Evolutionary conservation across 2,113 vertebrate species (phyloP).

Genomic region (Pseudonaja textilis): DNA sequence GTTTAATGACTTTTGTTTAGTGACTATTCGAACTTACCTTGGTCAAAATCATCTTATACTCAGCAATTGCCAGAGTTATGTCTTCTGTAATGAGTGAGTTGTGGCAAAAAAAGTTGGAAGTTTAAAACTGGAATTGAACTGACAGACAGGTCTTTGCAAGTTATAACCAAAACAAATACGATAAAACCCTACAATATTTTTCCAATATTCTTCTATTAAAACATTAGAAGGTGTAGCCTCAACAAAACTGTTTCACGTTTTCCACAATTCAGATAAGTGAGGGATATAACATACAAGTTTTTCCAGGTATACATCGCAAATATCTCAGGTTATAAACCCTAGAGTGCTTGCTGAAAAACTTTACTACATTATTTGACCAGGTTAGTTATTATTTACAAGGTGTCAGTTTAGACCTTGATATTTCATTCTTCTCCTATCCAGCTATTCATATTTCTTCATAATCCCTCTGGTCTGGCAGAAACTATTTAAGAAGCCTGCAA

Average conservation of each 20-base stretch:
- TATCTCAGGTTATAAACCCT: background rate
- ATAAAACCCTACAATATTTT: background rate
- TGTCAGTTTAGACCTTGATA: conserved; percentile 18
- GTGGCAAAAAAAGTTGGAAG: too few species aligned
- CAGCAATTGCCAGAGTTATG: background rate
- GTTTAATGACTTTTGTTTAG: background rate
- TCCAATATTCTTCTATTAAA: background rate
- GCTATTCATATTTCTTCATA: background rate
- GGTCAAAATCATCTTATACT: background rate
- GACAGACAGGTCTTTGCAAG: background rate
- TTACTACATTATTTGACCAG: conserved; percentile 11
- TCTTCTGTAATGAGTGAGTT: background rate
- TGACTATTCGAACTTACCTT: background rate
- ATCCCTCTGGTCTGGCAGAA: conserved; percentile 21
- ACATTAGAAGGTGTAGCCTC: too few species aligned
- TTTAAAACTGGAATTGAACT: background rate
- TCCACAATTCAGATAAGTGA: background rate
- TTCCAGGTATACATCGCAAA: background rate
- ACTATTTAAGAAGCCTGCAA: conserved; percentile 15
- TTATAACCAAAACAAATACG: background rate
- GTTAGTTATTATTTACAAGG: conserved; percentile 39
- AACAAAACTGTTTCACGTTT: background rate
- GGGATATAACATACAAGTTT: background rate
- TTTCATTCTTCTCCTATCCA: accelerated
- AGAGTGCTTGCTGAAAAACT: background rate